Evolutionary conservation across 2,113 vertebrate species (phyloP).

Genomic region (Podarcis cretensis): DNA sequence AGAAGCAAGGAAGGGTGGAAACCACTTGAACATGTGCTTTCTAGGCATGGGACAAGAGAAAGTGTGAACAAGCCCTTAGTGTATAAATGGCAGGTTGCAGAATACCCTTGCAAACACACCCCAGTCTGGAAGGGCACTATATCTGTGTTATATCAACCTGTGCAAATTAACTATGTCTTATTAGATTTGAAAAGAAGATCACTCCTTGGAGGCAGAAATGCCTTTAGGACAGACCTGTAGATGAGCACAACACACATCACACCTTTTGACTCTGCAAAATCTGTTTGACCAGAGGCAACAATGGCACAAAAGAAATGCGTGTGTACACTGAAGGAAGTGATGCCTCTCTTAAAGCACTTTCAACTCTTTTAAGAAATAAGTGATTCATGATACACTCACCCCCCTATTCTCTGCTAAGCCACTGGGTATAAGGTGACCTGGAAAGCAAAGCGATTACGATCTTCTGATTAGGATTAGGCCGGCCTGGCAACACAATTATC

Average conservation of each 20-base stretch:
- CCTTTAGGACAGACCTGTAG: neutral
- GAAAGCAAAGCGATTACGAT: constrained; percentile 8
- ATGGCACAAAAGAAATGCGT: neutral
- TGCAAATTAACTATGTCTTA: neutral
- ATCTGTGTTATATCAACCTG: neutral
- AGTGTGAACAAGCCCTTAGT: no score
- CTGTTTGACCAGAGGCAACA: neutral
- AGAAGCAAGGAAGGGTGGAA: no score
- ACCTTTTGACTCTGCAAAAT: neutral
- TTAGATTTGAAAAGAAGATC: neutral
- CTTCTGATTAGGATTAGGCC: constrained; percentile 18
- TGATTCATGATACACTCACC: neutral
- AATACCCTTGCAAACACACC: no score
- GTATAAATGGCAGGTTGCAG: no score
- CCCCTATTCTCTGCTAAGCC: neutral
- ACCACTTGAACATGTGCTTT: no score
- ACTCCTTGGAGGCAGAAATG: neutral
- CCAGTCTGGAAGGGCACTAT: neutral
- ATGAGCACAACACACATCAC: neutral
- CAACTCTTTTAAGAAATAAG: neutral
- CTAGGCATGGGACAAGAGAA: no score
- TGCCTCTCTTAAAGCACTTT: neutral
- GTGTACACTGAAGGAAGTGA: neutral
- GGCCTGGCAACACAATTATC: constrained; percentile 18
- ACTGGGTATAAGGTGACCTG: constrained; percentile 9